Evolutionary conservation across 2,888 invertebrate species (phyloP).

Genomic region (Eustalomyia histrio): DNA sequence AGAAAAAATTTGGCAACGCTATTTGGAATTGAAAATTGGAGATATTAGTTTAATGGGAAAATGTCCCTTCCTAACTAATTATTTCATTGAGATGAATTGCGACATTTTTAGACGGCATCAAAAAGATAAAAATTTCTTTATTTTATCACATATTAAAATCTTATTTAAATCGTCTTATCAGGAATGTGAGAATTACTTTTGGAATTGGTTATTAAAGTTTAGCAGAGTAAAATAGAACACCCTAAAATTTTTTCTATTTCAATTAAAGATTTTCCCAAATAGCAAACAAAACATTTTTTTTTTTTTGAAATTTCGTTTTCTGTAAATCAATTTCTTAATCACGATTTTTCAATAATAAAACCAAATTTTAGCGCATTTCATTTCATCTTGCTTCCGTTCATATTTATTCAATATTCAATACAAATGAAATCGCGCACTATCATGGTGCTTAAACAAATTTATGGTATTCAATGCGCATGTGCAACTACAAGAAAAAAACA

Average conservation of each 20-base stretch:
- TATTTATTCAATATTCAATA: slow-evolving; percentile 32
- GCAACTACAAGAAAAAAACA: slow-evolving; percentile 40
- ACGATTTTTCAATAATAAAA: slow-evolving; percentile 52
- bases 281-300: not conserved
- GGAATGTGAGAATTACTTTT: no score
- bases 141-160: no score
- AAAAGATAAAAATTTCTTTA: no score
- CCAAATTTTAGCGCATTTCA: slow-evolving; percentile 26
- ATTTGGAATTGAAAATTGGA: no score
- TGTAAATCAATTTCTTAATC: slow-evolving; percentile 46
- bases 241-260: not conserved
- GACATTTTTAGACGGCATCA: no score
- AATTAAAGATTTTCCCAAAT: not conserved
- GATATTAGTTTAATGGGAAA: no score
- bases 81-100: no score
- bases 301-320: slow-evolving; percentile 29
- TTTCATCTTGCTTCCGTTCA: slow-evolving; percentile 57
- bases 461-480: slow-evolving; percentile 53
- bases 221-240: not conserved
- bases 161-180: no score
- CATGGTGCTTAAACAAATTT: slow-evolving; percentile 59
- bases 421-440: slow-evolving; percentile 32
- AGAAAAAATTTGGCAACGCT: no score
- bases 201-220: no score
- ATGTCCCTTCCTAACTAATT: no score